phyloP scores from a whole-genome alignment of 2,797 vertebrate species.

The Chanos chanos region DNA sequence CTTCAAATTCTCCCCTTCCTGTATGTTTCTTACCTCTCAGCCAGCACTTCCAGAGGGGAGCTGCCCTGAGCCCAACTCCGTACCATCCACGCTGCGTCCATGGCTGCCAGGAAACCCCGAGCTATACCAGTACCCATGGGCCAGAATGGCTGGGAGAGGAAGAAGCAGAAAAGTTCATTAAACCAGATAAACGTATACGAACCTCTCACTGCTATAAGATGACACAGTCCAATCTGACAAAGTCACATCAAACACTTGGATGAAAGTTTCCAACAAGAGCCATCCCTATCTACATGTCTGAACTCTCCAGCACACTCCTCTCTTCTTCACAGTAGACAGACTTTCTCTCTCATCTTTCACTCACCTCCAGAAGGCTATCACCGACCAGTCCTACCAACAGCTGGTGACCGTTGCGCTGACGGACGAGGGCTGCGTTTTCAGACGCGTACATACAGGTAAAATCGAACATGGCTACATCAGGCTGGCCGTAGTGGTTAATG shows the following conservation, averaged over 20 bases:
- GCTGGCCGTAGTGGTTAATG: conserved; percentile 98
- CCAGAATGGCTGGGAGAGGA: conserved; percentile 85
- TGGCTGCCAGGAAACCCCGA: conserved; percentile 93
- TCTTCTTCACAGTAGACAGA: too few species aligned
- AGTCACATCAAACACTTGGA: too few species aligned
- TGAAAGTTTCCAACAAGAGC: background rate
- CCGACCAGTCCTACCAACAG: conserved; percentile 91
- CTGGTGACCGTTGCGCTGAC: conserved; percentile 85
- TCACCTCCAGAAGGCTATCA: conserved; percentile 95
- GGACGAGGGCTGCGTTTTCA: conserved; percentile 91
- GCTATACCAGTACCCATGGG: conserved; percentile 99
- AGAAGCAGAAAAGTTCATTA: background rate
- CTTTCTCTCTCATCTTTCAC: conserved; percentile 8
- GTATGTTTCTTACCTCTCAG: conserved; percentile 83
- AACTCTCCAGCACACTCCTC: too few species aligned
- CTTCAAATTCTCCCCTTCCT: background rate
- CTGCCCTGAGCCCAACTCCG: conserved; percentile 91
- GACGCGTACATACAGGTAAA: conserved; percentile 99
- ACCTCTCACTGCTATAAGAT: too few species aligned
- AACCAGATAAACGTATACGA: background rate
- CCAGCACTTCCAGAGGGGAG: conserved; percentile 86
- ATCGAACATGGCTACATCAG: conserved; percentile 98
- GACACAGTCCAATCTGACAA: too few species aligned
- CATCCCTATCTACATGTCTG: too few species aligned
- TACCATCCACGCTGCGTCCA: conserved; percentile 98